Evolutionary conservation across 2,797 vertebrate species (phyloP), one percentile per base, ranked within the genome.

Genomic region (Hydrocynus forskahlii): DNA sequence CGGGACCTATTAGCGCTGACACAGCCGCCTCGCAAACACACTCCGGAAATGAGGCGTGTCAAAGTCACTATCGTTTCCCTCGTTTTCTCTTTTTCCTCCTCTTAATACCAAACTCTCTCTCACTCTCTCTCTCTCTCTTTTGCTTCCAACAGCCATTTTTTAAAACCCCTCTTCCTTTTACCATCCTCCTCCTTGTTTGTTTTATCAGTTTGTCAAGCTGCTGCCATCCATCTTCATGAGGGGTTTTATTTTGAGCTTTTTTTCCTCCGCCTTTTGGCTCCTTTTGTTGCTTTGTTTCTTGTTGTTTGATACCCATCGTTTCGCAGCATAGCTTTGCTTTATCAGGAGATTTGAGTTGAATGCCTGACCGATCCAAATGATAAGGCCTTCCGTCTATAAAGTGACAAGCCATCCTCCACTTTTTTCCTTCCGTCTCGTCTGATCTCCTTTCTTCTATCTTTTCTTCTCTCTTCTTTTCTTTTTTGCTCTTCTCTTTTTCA

Each of bases 211-310:
- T 91, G 90, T 92, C 93, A 91, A 88, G 86, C 87, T 85, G 89
- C 95, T 84, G 90, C 93, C 90, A 96, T 97, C 95, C 93, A 94
- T 97, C 95, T 97, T 95, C 93, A 94, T 95, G 94, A 94, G 94
- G 40, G 25, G 14, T 38, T 59, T 69, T 48, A 48, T 48, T 12
- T 76, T 35, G 16, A 19, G 35, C 17, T 40, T 67, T 63, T 63
- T 63, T 6, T 54, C 52, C 25, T 63, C 23, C 21, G 2, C n/a
- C 21, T 29, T 2, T 67, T 43, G 43, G 35, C 64, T 40, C 35
- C 38, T 16, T 67, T 67, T 64, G 63, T 25, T 74, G 72, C 6
- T 73, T 55, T 57, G n/a, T 35, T 57, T 55, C 54, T 57, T 75
- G 45, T 71, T 79, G 17, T 55, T 93, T 93, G 92, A 93, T 93